Percentiles rank a stretch among this genome's conserved stretches.
Conservation (phyloP, 2,797 vertebrate genomes). For the Heterohyrax brucei region DNA sequence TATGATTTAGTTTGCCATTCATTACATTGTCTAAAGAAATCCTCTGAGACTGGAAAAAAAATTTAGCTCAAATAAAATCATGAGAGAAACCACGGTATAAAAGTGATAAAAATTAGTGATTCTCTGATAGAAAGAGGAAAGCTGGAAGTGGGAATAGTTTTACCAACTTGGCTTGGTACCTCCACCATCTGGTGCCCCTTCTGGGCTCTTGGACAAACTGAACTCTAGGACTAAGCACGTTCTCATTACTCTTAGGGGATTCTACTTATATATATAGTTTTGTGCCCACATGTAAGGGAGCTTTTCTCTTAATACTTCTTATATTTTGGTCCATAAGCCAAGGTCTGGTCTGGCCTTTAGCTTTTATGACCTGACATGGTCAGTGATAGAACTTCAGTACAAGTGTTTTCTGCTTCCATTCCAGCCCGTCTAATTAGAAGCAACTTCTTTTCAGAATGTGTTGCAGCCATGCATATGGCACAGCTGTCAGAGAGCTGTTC, state of each 20-base stretch:
- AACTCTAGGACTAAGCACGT: background rate
- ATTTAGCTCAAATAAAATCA: conserved; percentile 24
- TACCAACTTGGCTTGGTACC: background rate
- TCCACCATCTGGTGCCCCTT: background rate
- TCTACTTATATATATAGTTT: background rate
- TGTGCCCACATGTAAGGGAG: background rate
- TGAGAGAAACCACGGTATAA: background rate
- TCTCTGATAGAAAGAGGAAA: background rate
- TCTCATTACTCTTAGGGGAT: background rate
- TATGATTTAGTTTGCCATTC: background rate
- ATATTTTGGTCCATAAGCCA: background rate
- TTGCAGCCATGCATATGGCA: background rate
- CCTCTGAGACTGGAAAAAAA: background rate
- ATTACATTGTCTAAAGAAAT: background rate
- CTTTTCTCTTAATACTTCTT: background rate
- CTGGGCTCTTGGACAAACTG: background rate
- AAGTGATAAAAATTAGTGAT: background rate
- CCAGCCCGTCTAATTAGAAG: background rate
- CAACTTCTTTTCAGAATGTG: background rate
- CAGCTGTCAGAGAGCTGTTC: background rate
- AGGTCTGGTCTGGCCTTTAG: background rate
- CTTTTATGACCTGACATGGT: background rate
- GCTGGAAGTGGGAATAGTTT: background rate
- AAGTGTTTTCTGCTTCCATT: background rate
- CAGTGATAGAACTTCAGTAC: background rate